Percentiles rank a stretch among this genome's conserved stretches.
Conservation (phyloP, 1,140 invertebrate species). For the Melanaphis sacchari region DNA sequence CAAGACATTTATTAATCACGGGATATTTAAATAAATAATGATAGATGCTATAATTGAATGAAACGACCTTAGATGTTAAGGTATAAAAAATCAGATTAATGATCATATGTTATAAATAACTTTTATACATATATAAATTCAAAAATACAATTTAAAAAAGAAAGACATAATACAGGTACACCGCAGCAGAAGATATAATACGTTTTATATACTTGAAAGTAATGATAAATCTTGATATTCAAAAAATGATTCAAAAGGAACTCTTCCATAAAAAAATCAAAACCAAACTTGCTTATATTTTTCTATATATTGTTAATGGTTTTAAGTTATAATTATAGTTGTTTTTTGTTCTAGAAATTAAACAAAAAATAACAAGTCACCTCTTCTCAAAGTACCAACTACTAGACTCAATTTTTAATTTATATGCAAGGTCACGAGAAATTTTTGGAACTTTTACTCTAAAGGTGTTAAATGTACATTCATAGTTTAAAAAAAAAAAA, state of each 20-base stretch:
- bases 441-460: background rate
- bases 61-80: background rate
- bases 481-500: constrained; percentile 7
- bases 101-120: background rate
- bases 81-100: background rate
- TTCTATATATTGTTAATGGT: background rate
- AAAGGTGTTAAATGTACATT: background rate
- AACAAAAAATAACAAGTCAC: background rate
- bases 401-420: background rate
- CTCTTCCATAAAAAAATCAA: background rate
- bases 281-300: background rate
- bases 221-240: background rate
- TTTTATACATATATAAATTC: background rate
- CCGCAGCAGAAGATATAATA: background rate
- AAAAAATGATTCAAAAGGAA: background rate
- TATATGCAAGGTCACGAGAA: background rate
- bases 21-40: background rate
- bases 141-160: background rate
- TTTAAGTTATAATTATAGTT: background rate
- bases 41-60: background rate
- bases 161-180: background rate
- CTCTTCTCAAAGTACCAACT: background rate
- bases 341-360: background rate
- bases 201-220: background rate
- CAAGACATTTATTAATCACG: background rate